Evolutionary conservation across 2,797 vertebrate species (phyloP).

Genomic region (Platyrinchus mystaceus): DNA sequence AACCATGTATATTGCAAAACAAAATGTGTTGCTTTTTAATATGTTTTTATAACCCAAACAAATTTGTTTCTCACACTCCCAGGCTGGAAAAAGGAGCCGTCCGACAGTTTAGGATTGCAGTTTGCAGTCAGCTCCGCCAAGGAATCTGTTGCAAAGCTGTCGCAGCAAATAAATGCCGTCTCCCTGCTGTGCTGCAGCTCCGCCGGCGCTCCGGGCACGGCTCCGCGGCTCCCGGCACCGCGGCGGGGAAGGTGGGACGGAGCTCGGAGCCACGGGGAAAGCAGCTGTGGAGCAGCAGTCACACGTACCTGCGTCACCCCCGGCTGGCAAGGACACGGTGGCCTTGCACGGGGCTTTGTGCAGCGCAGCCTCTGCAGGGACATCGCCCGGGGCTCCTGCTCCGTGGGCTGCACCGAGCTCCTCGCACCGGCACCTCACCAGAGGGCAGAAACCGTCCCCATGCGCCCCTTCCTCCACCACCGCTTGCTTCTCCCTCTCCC

Average conservation of each 20-base stretch:
- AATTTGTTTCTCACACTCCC: slow-evolving; percentile 80
- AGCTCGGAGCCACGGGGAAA: not conserved
- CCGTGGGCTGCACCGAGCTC: accelerated
- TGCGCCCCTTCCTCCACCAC: accelerated
- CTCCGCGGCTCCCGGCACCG: not conserved
- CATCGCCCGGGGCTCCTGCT: not conserved
- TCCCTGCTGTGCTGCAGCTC: slow-evolving; percentile 48
- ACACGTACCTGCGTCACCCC: not conserved
- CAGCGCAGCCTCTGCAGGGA: not conserved
- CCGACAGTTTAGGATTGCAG: slow-evolving; percentile 64
- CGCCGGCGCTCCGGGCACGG: not conserved
- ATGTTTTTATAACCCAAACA: slow-evolving; percentile 78
- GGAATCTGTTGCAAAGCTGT: slow-evolving; percentile 64
- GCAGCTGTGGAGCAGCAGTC: not conserved
- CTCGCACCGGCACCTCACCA: accelerated
- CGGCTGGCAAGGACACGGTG: not conserved
- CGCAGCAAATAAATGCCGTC: slow-evolving; percentile 8
- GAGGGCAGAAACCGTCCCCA: not conserved
- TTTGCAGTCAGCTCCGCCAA: slow-evolving; percentile 62
- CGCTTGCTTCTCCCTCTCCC: not conserved
- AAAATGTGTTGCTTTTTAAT: slow-evolving; percentile 81
- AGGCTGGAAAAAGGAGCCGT: slow-evolving; percentile 71
- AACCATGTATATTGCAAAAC: slow-evolving; percentile 77
- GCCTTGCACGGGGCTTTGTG: not conserved
- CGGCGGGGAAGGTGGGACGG: not conserved